Evolutionary conservation across 2,113 vertebrate genomes (phyloP).

Genomic region (Pygoscelis adeliae): DNA sequence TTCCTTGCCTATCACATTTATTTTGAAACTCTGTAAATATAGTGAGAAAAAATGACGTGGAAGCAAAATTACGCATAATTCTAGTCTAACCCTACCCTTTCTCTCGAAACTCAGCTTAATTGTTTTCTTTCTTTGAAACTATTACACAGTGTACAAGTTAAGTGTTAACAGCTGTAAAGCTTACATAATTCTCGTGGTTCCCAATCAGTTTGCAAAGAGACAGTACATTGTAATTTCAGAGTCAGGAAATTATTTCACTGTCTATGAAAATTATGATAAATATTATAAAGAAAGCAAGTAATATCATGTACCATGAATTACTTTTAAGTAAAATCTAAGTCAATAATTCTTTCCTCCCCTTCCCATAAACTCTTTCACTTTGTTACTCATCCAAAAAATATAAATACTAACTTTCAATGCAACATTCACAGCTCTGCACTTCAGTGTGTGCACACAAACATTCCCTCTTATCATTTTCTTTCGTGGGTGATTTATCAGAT

Average conservation of each 20-base stretch:
- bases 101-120: background rate
- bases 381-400: background rate
- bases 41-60: background rate
- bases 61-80: background rate
- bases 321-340: background rate
- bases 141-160: background rate
- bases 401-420: background rate
- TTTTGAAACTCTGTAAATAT: background rate
- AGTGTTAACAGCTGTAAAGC: background rate
- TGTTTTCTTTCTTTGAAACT: background rate
- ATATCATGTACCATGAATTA: background rate
- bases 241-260: background rate
- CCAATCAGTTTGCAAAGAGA: background rate
- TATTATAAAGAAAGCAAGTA: background rate
- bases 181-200: background rate
- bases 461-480: conserved; percentile 4
- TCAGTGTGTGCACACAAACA: background rate
- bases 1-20: background rate
- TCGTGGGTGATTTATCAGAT: background rate
- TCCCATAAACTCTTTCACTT: background rate
- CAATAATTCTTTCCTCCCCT: background rate
- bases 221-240: background rate
- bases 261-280: background rate
- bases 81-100: background rate
- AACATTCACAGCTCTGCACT: background rate